Percentiles rank a stretch among this genome's conserved stretches.
These are phyloP conservation scores for Dynastes grantii DNA, from an alignment of 2,888 invertebrate genomes.

Conservation along the genomic window DNA sequence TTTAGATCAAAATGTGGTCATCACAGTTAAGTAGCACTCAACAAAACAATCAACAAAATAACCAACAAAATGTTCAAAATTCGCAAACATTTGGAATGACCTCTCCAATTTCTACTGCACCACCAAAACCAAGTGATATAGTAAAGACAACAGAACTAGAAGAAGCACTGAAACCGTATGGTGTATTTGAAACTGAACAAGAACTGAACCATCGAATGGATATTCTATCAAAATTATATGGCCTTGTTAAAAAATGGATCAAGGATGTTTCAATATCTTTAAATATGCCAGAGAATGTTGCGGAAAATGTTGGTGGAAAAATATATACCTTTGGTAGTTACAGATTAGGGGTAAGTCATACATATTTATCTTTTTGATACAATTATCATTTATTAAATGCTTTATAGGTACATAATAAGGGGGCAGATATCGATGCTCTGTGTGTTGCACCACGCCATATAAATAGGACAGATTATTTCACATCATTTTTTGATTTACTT, in stretches of 20 bases:
- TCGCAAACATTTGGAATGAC: conserved; percentile 90
- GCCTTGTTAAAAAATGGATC: conserved; percentile 95
- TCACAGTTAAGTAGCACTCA: conserved; percentile 71
- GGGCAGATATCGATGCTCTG: conserved; percentile 98
- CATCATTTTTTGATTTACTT: conserved; percentile 93
- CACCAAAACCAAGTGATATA: conserved; percentile 85
- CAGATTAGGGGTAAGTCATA: conserved; percentile 84
- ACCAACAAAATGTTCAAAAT: conserved; percentile 74
- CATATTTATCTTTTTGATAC: background rate
- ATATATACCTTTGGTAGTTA: conserved; percentile 99
- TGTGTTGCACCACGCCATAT: conserved; percentile 98
- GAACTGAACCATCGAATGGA: conserved; percentile 94
- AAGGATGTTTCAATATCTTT: conserved; percentile 88
- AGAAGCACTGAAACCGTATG: conserved; percentile 85
- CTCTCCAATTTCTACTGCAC: conserved; percentile 92
- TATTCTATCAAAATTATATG: conserved; percentile 88
- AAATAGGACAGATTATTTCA: conserved; percentile 94
- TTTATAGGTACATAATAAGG: conserved; percentile 89
- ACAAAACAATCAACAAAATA: conserved; percentile 64
- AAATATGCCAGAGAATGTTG: conserved; percentile 93
- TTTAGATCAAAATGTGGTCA: conserved; percentile 72
- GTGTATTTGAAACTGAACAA: conserved; percentile 91
- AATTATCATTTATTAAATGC: conserved; percentile 6
- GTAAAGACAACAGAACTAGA: conserved; percentile 85
- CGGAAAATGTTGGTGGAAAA: conserved; percentile 95